A percentile compares a stretch with the other conserved stretches of the same genome.
Conservation (phyloP, 92 coral and sea anemone species). For the Zoanthus solanderi region DNA sequence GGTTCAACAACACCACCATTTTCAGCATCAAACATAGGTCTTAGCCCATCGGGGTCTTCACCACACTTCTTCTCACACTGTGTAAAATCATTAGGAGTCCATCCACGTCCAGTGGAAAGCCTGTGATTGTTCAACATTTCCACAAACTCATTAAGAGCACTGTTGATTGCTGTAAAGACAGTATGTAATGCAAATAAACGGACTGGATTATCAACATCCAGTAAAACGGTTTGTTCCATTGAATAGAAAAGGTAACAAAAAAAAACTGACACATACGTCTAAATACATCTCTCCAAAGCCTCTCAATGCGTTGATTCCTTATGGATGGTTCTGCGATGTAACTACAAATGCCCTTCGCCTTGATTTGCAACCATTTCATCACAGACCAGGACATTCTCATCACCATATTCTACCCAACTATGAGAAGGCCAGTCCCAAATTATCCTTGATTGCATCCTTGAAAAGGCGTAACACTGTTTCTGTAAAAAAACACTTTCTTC, state of each 20-base stretch:
- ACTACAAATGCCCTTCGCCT: constrained; percentile 37
- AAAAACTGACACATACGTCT: constrained; percentile 46
- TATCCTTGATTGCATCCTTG: constrained; percentile 24
- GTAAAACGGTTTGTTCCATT: constrained; percentile 45
- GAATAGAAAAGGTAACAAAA: constrained; percentile 40
- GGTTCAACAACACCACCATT: constrained; percentile 50
- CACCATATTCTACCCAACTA: constrained; percentile 46
- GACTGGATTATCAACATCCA: constrained; percentile 43
- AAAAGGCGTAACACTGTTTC: constrained; percentile 13
- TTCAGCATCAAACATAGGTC: constrained; percentile 28
- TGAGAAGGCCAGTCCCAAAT: constrained; percentile 35
- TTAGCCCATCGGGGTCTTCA: constrained; percentile 54
- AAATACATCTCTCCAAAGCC: constrained; percentile 56
- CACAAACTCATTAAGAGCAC: constrained; percentile 42
- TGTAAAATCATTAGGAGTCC: background rate
- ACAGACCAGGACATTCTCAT: constrained; percentile 46
- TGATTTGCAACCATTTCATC: constrained; percentile 43
- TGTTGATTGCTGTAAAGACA: constrained; percentile 46
- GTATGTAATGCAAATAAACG: constrained; percentile 48
- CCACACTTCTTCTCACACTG: constrained; percentile 35
- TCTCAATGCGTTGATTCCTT: constrained; percentile 39
- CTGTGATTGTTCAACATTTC: constrained; percentile 50
- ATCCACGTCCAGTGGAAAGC: constrained; percentile 48
- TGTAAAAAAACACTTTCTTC: constrained; percentile 21
- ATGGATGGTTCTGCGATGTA: constrained; percentile 38